A percentile compares a stretch with the other conserved stretches of the same genome.
Evolutionary conservation across 30 jellyfish, hydroid and myxozoan genomes (phyloP).

Genomic region (Hydra vulgaris): DNA sequence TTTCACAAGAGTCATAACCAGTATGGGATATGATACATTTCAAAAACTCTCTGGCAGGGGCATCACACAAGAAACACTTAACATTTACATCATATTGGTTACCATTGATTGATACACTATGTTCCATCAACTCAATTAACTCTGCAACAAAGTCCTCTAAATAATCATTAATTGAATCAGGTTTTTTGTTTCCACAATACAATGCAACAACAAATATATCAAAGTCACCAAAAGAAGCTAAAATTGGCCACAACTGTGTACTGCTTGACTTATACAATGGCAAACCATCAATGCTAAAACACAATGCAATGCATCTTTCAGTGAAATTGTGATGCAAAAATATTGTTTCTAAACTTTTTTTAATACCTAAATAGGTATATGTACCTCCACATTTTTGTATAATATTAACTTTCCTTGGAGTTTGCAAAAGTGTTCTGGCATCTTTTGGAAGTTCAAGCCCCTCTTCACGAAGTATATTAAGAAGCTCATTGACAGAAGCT

Average conservation of each 20-base stretch:
- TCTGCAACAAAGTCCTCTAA: slow-evolving; percentile 34
- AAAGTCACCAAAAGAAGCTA: slow-evolving; percentile 20
- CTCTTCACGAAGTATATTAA: slow-evolving; percentile 12
- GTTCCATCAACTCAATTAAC: slow-evolving; percentile 1
- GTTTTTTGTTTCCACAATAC: slow-evolving; percentile 40
- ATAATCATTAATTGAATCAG: slow-evolving; percentile 28
- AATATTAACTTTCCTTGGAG: slow-evolving; percentile 25
- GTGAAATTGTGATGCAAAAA: background rate
- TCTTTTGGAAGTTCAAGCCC: slow-evolving; percentile 32
- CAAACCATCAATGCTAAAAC: slow-evolving; percentile 32
- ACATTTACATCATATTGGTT: background rate
- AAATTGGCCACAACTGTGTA: slow-evolving; percentile 27
- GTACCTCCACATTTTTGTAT: slow-evolving; percentile 26
- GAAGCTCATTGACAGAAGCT: slow-evolving; percentile 10
- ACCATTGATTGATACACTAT: slow-evolving; percentile 13
- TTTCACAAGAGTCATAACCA: slow-evolving; percentile 40
- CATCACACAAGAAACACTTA: slow-evolving; percentile 31
- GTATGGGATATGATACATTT: slow-evolving; percentile 29
- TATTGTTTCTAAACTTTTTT: background rate
- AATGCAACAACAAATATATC: slow-evolving; percentile 34
- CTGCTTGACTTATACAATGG: slow-evolving; percentile 27
- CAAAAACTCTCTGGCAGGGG: slow-evolving; percentile 50
- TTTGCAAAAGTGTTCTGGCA: slow-evolving; percentile 32
- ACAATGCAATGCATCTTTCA: slow-evolving; percentile 8
- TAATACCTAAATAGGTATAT: slow-evolving; percentile 21